Percentiles rank a stretch among this genome's conserved stretches.
Conservation (phyloP, 2,888 invertebrate genomes). For the Pristionchus arcanus region DNA sequence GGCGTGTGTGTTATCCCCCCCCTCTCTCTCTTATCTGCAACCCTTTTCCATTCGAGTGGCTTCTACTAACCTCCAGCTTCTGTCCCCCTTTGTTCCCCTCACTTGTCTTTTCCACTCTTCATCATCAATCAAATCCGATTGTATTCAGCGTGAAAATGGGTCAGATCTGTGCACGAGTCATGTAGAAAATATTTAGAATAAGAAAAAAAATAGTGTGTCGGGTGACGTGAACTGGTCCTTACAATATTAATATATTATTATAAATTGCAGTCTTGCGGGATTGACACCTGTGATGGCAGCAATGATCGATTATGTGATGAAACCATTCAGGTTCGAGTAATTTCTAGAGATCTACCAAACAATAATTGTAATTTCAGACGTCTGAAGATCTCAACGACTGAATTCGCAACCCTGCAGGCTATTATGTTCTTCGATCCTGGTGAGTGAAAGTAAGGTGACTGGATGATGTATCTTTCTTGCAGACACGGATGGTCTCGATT, state of each 20-base stretch:
- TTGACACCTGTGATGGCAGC: constrained; percentile 77
- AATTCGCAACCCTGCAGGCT: constrained; percentile 77
- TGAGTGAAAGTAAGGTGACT: constrained; percentile 47
- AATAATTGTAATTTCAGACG: constrained; percentile 58
- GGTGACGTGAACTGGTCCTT: not conserved
- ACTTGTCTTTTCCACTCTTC: not conserved
- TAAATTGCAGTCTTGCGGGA: constrained; percentile 68
- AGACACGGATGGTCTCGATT: constrained; percentile 78
- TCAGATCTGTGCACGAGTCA: constrained; percentile 29
- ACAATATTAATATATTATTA: not conserved
- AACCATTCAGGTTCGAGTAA: constrained; percentile 67
- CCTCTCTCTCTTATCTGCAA: not conserved
- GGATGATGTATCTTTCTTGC: constrained; percentile 31
- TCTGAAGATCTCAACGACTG: constrained; percentile 77
- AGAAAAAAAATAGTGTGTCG: not conserved
- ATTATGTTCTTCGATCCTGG: constrained; percentile 79
- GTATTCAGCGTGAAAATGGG: not conserved
- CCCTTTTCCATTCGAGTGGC: not conserved
- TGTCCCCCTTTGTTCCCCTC: constrained; percentile 13
- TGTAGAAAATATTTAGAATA: constrained; percentile 15
- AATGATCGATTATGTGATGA: constrained; percentile 78
- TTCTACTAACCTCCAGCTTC: not conserved
- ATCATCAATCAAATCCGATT: not conserved
- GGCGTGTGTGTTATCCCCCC: not conserved
- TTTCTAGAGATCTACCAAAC: not conserved